Conservation (phyloP, 2,888 invertebrate species). For the Adela reaumurella region DNA sequence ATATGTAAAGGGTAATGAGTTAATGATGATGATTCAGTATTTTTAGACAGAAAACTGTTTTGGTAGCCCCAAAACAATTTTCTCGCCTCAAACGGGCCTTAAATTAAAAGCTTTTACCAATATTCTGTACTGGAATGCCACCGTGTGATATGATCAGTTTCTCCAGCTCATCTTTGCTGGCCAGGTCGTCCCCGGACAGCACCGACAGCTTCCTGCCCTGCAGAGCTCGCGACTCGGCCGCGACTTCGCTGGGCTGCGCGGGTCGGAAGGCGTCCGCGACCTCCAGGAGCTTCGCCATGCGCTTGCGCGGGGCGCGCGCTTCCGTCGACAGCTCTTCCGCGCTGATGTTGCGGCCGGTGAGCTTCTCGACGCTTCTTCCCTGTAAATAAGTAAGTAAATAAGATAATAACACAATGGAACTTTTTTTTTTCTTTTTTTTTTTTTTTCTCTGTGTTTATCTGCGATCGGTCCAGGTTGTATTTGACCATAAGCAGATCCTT, state of each 20-base stretch:
- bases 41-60: too few species aligned
- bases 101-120: slow-evolving; percentile 19
- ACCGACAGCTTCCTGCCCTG: slow-evolving; percentile 28
- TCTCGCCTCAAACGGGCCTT: too few species aligned
- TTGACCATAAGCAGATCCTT: too few species aligned
- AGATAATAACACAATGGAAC: too few species aligned
- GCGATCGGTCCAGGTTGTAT: too few species aligned
- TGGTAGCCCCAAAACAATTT: too few species aligned
- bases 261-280: slow-evolving; percentile 29
- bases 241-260: slow-evolving; percentile 11
- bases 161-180: slow-evolving; percentile 23
- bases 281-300: slow-evolving; percentile 19
- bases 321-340: slow-evolving; percentile 17
- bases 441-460: too few species aligned
- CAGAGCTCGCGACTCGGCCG: slow-evolving; percentile 28
- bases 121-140: slow-evolving; percentile 31
- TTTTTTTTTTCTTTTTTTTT: too few species aligned
- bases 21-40: too few species aligned
- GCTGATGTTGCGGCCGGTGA: slow-evolving; percentile 13
- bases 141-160: slow-evolving; percentile 31
- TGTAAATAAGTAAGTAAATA: too few species aligned
- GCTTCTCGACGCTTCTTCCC: not conserved
- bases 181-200: slow-evolving; percentile 33
- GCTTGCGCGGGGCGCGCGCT: slow-evolving; percentile 20
- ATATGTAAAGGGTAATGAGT: too few species aligned